Percentiles rank a stretch among this genome's conserved stretches.
Evolutionary conservation across 2,113 vertebrate genomes (phyloP).

Genomic region (Cyphomyrus plagiostoma): DNA sequence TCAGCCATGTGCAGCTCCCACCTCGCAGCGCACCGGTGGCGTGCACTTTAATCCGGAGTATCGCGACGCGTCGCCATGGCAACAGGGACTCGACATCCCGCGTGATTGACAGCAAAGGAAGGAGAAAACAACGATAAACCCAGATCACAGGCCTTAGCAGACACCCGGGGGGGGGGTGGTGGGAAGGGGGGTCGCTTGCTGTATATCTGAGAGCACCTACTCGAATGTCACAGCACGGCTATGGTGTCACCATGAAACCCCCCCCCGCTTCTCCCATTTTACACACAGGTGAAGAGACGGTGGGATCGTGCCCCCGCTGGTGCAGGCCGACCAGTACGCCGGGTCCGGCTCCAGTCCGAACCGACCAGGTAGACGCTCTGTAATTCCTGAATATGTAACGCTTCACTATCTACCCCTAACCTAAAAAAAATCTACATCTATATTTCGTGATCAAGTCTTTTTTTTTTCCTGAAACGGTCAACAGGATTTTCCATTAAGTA

Average conservation of each 20-base stretch:
- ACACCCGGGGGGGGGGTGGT: background rate
- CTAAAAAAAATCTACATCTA: background rate
- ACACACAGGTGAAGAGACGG: background rate
- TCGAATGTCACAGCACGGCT: background rate
- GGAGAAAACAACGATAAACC: background rate
- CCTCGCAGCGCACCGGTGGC: background rate
- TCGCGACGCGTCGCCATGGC: background rate
- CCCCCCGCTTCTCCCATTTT: background rate
- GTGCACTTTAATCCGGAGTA: background rate
- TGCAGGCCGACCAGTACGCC: background rate
- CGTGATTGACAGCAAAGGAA: background rate
- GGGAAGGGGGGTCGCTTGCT: background rate
- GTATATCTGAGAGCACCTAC: background rate
- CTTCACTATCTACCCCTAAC: background rate
- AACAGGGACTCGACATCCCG: background rate
- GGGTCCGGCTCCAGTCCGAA: background rate
- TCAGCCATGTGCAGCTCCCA: background rate
- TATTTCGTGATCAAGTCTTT: background rate
- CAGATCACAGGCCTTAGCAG: background rate
- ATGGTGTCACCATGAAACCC: background rate
- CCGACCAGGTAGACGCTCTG: background rate
- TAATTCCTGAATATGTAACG: background rate
- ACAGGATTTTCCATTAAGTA: background rate
- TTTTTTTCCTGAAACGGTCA: background rate
- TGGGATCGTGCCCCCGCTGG: background rate